Evolutionary conservation across 1,140 invertebrate genomes (phyloP), one percentile per base, ranked within the genome.

Genomic region (Cecropterus lyciades): DNA sequence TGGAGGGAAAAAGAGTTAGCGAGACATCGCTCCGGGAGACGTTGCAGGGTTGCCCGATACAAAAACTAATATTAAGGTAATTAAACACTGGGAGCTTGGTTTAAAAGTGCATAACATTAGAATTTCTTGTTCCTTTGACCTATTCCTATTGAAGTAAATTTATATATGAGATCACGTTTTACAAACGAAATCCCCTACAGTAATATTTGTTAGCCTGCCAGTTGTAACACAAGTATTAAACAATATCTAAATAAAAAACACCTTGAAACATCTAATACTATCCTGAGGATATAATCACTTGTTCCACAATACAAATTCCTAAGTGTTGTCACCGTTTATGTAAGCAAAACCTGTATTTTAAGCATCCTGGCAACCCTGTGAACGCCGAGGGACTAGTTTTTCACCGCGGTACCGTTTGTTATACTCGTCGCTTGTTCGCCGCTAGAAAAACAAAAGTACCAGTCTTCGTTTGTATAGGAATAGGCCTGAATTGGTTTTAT

Each of bases 11-110:
- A 84, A 82, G 62, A 43, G 52, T 72, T 69, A 72, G 79, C 67
- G 75, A 72, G 72, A 79, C 73, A 66, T 76, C 78, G 59, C 77
- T 68, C 77, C 72, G 65, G 73, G 74, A 76, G 73, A 69, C 72
- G 43, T 51, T 24, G 45, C 45, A 10, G 57, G 57, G 57, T 60
- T 60, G 46, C 45, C 20, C 4, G 27, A 14, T 20, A 24, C 45
- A 60, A 49, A 56, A 49, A 49, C 15, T 60, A 0, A 48, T 55
- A 45, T 17, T 45, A 11, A 16, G 13, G 4, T 45, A 15, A 45
- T 15, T 8, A 8, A 9, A 16, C 14, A 5, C 16, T 45, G 43
- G 14, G 3, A 4, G 6, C 9, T 13, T 13, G 5, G 10, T 45
- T 17, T 45, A 16, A n/a, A 11, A 40, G 16, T 14, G 43, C 9